Evolutionary conservation across 2,888 invertebrate species (phyloP).

Genomic region (Reticulitermes lucifugus): DNA sequence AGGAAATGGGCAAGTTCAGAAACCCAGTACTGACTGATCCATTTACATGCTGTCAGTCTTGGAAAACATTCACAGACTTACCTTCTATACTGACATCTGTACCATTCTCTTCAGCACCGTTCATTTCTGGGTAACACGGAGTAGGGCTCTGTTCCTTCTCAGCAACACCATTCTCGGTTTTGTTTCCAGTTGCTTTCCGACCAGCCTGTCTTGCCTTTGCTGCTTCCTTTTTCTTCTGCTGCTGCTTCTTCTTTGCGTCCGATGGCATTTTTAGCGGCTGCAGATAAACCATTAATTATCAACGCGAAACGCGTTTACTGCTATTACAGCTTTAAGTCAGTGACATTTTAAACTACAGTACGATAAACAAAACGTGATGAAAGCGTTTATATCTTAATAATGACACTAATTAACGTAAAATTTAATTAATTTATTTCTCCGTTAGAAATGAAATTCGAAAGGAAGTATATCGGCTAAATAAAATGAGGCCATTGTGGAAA

Average conservation of each 20-base stretch:
- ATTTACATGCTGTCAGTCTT: no score
- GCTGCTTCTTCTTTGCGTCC: conserved; percentile 97
- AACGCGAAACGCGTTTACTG: neutral
- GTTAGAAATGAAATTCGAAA: neutral
- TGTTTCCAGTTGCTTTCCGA: conserved; percentile 52
- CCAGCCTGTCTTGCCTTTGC: conserved; percentile 76
- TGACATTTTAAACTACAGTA: no score
- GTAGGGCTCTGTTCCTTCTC: conserved; percentile 59
- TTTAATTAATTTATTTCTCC: neutral
- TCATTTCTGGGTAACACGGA: conserved; percentile 48
- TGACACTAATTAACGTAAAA: no score
- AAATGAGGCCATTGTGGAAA: conserved; percentile 27
- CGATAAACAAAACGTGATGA: no score
- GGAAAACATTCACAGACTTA: conserved; percentile 58
- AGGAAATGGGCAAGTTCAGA: no score
- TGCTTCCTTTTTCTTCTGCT: conserved; percentile 96
- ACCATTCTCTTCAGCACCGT: conserved; percentile 63
- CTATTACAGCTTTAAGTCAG: no score
- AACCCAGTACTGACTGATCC: no score
- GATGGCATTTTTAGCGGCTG: conserved; percentile 85
- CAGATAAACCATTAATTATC: neutral
- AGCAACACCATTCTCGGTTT: conserved; percentile 60
- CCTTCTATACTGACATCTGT: conserved; percentile 78
- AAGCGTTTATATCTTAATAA: no score
- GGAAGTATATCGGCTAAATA: neutral